These are phyloP conservation scores for Asobara japonica DNA, from an alignment of 1,140 invertebrate genomes.

Conservation along the genomic window DNA sequence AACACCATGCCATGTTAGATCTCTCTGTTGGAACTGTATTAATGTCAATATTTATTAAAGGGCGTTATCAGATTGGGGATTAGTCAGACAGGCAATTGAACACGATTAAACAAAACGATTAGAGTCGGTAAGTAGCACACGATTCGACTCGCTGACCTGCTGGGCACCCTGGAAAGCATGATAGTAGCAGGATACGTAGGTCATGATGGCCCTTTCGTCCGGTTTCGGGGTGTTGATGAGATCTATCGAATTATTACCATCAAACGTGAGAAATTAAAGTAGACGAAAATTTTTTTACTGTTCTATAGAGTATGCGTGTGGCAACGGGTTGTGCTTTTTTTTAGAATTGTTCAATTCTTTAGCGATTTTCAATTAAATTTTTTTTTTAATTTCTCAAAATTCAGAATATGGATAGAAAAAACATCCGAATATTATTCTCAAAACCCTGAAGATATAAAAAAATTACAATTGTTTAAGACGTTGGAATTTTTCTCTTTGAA, in stretches of 20 bases:
- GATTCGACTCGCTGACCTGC: slow-evolving; percentile 81
- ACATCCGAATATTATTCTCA: no score
- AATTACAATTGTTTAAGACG: no score
- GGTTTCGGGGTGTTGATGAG: slow-evolving; percentile 97
- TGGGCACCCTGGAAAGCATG: slow-evolving; percentile 98
- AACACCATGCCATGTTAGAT: slow-evolving; percentile 64
- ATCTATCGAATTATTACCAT: slow-evolving; percentile 72
- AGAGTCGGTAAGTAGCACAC: slow-evolving; percentile 50
- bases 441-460: no score
- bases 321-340: no score
- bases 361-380: no score
- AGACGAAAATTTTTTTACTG: neutral
- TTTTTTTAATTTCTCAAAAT: neutral
- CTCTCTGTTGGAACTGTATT: slow-evolving; percentile 13
- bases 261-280: neutral
- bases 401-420: neutral
- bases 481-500: no score
- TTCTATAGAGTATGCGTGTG: no score
- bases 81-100: neutral
- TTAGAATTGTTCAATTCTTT: no score
- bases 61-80: neutral
- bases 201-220: slow-evolving; percentile 98
- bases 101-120: neutral
- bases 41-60: neutral
- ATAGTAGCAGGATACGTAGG: slow-evolving; percentile 98